Conservation (phyloP, 2,797 vertebrate species). For the Picus viridis region DNA sequence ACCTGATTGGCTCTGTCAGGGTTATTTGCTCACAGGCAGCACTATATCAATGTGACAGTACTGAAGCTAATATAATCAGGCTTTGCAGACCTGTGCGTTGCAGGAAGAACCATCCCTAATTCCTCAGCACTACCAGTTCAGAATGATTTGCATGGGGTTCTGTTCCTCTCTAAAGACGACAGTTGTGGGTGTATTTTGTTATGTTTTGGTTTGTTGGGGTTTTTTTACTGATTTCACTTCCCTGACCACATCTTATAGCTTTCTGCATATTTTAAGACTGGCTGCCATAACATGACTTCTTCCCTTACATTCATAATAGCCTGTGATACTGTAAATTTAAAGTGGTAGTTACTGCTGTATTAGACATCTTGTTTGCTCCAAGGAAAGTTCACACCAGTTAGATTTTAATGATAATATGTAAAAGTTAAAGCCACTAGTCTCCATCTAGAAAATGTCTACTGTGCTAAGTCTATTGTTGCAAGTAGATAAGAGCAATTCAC, state of each 20-base stretch:
- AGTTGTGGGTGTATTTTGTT: no score
- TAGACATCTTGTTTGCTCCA: background rate
- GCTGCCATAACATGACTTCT: background rate
- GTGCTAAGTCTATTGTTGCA: background rate
- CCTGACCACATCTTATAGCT: background rate
- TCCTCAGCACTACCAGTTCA: background rate
- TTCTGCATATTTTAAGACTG: background rate
- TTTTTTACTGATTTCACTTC: background rate
- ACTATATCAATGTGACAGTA: background rate
- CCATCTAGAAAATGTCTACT: background rate
- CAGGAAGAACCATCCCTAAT: background rate
- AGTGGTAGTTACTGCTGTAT: background rate
- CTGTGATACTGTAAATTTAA: background rate
- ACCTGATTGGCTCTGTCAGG: background rate
- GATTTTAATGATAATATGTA: background rate
- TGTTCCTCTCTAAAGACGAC: background rate
- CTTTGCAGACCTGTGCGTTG: background rate
- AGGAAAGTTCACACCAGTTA: background rate
- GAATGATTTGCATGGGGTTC: background rate
- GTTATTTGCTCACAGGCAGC: background rate
- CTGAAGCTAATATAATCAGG: background rate
- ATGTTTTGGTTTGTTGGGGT: no score
- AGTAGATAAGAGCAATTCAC: background rate
- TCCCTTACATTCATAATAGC: background rate
- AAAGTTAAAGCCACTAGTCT: constrained; percentile 1